Evolutionary conservation across 2,888 invertebrate species (phyloP), one percentile per base, ranked within the genome.

Genomic region (Arrhopalites spinosus): DNA sequence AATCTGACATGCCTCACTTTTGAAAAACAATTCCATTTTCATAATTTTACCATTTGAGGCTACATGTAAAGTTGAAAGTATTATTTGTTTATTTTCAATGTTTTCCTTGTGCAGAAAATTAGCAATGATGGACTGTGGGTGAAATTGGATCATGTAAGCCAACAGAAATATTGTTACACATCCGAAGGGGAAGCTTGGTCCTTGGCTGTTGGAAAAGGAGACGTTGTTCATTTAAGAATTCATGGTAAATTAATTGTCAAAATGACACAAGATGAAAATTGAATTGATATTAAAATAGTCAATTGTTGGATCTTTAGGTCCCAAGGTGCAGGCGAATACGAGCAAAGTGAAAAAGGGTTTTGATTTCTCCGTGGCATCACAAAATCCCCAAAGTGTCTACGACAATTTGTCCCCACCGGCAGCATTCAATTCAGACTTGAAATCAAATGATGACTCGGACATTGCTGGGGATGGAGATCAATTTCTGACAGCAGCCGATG

Each of bases 101-200:
- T n/a, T 78, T 66, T 82, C 69, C 68, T 74, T 75, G 80, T 77
- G 0, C 78, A 88, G 88, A 85, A 86, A 43, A 87, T 88, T 8
- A 90, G 90, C 82, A 85, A 86, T 30, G 90, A 90, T 83, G 91
- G 91, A 25, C 88, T 89, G 59, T 91, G 91, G 91, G 89, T 91
- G 0, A 88, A 88, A 71, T 86, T 91, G 77, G 90, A 90, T 82
- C 87, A 88, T 76, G 87, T 88, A 5, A 89, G 90, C 0, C 88
- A 88, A 73, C 87, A 88, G 75, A 90, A 90, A 83, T 91, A 89
- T 85, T 91, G 91, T 82, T 36, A 90, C 83, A 89, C 89, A 78
- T 87, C 87, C 68, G 90, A 90, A 56, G 88, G 89, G 0, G 91
- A 91, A 82, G 91, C 91, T 1, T 92, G 92, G 92, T 90, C 91